A percentile compares a stretch with the other conserved stretches of the same genome.
phyloP scores from a whole-genome alignment of 2,888 invertebrate species.

The Drosophila paranaensis region DNA sequence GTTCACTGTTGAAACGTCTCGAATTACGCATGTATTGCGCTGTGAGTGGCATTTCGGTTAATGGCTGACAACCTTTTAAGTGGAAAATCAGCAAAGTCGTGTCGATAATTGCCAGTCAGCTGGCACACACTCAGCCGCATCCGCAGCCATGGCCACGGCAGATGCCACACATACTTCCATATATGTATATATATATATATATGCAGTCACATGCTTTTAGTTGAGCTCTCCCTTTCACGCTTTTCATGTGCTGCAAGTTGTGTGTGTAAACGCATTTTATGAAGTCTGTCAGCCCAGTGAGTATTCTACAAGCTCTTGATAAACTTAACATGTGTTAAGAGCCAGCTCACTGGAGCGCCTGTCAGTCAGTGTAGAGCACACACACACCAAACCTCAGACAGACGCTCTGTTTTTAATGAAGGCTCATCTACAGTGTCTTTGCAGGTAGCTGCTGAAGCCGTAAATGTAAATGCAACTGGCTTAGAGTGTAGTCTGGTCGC shows the following conservation, averaged over 20 bases:
- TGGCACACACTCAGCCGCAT: constrained; percentile 17
- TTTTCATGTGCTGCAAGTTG: constrained; percentile 22
- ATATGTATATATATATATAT: too few species aligned
- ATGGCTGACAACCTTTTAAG: constrained; percentile 60
- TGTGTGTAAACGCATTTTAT: constrained; percentile 39
- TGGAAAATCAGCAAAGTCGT: constrained; percentile 57
- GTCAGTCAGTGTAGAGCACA: constrained; percentile 11
- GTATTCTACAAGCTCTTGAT: constrained; percentile 53
- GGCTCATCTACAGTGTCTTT: constrained; percentile 70
- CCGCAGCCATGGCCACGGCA: neutral
- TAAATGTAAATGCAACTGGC: constrained; percentile 27
- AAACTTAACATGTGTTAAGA: constrained; percentile 58
- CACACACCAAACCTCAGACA: neutral
- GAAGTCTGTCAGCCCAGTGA: constrained; percentile 40
- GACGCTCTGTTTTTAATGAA: constrained; percentile 70
- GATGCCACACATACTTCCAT: neutral
- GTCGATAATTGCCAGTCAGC: constrained; percentile 56
- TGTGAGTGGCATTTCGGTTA: constrained; percentile 58
- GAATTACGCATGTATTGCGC: constrained; percentile 43
- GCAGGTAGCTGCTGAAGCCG: constrained; percentile 37
- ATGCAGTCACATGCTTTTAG: neutral
- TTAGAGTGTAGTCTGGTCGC: constrained; percentile 31
- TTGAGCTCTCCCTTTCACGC: constrained; percentile 27
- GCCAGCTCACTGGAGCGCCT: constrained; percentile 22
- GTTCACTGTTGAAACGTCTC: constrained; percentile 52